Evolutionary conservation across 2,797 vertebrate genomes (phyloP).

Genomic region (Propithecus deckenii): DNA sequence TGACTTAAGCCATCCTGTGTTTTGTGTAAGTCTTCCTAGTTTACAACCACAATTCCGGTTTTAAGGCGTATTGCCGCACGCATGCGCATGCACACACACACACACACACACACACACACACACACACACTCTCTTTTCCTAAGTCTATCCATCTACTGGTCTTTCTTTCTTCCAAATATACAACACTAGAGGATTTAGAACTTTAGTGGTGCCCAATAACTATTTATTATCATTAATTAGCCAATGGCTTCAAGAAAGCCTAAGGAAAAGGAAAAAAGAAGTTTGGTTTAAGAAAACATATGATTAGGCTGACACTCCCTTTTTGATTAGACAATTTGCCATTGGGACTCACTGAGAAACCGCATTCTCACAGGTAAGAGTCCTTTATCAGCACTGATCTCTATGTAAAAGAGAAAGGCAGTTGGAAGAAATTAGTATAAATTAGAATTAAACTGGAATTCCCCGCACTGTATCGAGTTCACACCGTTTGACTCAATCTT

Average conservation of each 20-base stretch:
- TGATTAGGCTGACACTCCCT: neutral
- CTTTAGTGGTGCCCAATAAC: conserved; percentile 1
- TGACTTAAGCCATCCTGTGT: neutral
- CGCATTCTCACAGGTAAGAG: neutral
- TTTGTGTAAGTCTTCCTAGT: neutral
- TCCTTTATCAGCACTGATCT: conserved; percentile 15
- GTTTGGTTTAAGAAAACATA: conserved; percentile 38
- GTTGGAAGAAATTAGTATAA: conserved; percentile 29
- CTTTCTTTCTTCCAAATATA: neutral
- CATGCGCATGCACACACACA: neutral
- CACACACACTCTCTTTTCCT: neutral
- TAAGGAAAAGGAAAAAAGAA: conserved; percentile 38
- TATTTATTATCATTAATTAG: conserved; percentile 52
- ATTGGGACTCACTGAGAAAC: conserved; percentile 27
- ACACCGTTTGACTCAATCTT: neutral
- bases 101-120: rapidly evolving
- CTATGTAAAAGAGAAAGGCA: conserved; percentile 10
- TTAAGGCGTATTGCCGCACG: neutral
- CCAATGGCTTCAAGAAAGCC: conserved; percentile 42
- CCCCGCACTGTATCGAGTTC: neutral
- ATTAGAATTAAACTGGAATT: conserved; percentile 40
- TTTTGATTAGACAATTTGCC: conserved; percentile 46
- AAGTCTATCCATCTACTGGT: neutral
- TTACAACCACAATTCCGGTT: neutral
- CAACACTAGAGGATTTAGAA: neutral